phyloP scores from a whole-genome alignment of 23 tunicate species.

The Trididemnum miniatum region DNA sequence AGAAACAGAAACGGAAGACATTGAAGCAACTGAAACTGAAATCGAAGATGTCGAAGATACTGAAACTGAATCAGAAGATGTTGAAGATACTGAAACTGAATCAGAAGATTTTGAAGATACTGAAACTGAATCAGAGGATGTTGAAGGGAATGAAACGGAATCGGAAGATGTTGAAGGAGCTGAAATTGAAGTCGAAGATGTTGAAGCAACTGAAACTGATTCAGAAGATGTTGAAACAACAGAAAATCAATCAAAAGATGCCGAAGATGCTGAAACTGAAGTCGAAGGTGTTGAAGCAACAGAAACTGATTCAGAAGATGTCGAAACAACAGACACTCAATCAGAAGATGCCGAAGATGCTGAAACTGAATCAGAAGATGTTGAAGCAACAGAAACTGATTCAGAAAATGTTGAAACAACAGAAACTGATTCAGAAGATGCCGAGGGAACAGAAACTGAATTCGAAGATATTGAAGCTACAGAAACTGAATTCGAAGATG shows the following conservation, averaged over 20 bases:
- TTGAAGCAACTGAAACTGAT: constrained; percentile 2
- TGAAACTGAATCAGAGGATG: constrained; percentile 10
- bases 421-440: neutral
- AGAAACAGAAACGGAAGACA: neutral
- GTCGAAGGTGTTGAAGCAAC: neutral
- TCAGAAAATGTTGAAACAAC: neutral
- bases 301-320: neutral
- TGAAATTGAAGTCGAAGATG: constrained; percentile 4
- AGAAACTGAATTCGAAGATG: neutral
- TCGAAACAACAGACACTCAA: neutral
- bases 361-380: neutral
- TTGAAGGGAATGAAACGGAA: neutral
- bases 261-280: neutral
- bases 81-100: neutral
- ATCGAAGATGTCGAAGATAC: too few species aligned
- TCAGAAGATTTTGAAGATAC: constrained; percentile 4
- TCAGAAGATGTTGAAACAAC: constrained; percentile 4
- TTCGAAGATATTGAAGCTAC: neutral
- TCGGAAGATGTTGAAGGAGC: neutral
- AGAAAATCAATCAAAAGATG: constrained; percentile 5
- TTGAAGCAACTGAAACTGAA: neutral
- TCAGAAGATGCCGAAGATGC: neutral
- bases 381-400: neutral
- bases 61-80: too few species aligned
- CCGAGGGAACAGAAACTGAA: neutral